Evolutionary conservation across 2,113 vertebrate species (phyloP).

Genomic region (Podarcis muralis): DNA sequence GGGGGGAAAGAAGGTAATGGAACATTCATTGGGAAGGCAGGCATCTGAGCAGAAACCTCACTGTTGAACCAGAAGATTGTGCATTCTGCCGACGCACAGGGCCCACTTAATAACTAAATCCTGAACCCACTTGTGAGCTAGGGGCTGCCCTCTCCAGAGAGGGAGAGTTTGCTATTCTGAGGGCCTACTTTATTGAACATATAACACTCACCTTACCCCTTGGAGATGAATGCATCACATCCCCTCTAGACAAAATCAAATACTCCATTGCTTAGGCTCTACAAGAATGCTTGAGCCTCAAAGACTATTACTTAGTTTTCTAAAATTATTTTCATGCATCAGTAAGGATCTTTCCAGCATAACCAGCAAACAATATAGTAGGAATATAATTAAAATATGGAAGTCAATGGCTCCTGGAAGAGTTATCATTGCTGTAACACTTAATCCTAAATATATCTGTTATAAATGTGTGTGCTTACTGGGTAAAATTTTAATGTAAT

Average conservation of each 20-base stretch:
- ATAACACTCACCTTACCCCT: not conserved
- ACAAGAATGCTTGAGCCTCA: constrained; percentile 1
- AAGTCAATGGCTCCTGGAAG: constrained; percentile 70
- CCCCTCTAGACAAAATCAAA: fast-evolving
- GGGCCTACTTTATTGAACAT: not conserved
- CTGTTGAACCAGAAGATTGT: too few relatives aligned
- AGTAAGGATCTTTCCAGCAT: constrained; percentile 58
- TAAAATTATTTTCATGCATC: constrained; percentile 57
- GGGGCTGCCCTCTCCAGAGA: too few relatives aligned
- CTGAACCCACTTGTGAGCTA: too few relatives aligned
- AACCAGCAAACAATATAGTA: constrained; percentile 57
- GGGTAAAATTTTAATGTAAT: constrained; percentile 76
- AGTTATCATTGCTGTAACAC: constrained; percentile 69
- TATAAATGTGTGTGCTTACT: constrained; percentile 63
- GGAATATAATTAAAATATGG: constrained; percentile 72
- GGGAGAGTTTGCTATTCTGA: too few relatives aligned
- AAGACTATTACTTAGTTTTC: constrained; percentile 16
- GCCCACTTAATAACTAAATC: too few relatives aligned
- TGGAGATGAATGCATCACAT: not conserved
- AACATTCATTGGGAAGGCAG: too few relatives aligned
- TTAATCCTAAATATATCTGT: constrained; percentile 71
- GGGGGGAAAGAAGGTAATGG: too few relatives aligned
- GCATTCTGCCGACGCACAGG: too few relatives aligned
- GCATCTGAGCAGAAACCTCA: too few relatives aligned
- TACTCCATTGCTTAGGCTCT: not conserved